These are phyloP conservation scores for Hippocampus kuda DNA, from an alignment of 2,797 vertebrate species.

Conservation along the genomic window DNA sequence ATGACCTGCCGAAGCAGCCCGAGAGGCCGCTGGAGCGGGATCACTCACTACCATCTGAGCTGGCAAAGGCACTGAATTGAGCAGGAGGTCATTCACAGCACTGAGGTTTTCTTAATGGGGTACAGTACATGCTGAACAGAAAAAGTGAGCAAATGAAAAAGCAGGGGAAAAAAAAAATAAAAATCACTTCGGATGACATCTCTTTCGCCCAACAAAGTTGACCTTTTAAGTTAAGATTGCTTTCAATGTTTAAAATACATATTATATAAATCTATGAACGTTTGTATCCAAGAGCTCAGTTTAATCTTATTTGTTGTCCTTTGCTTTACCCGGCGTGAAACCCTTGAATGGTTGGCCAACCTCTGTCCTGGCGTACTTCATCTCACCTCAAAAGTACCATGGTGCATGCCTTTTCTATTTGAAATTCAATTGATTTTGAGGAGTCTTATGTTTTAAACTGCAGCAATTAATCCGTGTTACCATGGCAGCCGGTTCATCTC, in stretches of 20 bases:
- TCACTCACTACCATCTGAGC: not conserved
- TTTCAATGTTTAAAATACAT: not conserved
- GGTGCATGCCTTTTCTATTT: not conserved
- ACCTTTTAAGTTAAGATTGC: not conserved
- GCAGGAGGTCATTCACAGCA: not conserved
- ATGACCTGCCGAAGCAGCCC: constrained; percentile 18
- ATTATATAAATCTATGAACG: not conserved
- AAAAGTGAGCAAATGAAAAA: not conserved
- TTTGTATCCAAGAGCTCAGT: constrained; percentile 26
- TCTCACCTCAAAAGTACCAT: not conserved
- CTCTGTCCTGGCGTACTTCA: not conserved
- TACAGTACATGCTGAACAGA: not conserved
- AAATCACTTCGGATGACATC: not conserved
- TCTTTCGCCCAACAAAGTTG: not conserved
- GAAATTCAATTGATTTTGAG: constrained; percentile 1
- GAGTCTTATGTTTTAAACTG: constrained; percentile 27
- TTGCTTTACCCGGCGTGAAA: constrained; percentile 3
- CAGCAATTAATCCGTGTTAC: constrained; percentile 32
- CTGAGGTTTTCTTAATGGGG: not conserved
- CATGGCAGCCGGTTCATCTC: constrained; percentile 41
- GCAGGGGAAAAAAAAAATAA: too few relatives aligned
- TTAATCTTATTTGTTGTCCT: constrained; percentile 17
- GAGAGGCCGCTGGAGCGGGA: not conserved
- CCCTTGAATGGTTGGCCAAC: not conserved
- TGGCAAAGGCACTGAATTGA: not conserved